Conservation (phyloP, 1,140 invertebrate species). For the Thaumetopoea pityocampa region DNA sequence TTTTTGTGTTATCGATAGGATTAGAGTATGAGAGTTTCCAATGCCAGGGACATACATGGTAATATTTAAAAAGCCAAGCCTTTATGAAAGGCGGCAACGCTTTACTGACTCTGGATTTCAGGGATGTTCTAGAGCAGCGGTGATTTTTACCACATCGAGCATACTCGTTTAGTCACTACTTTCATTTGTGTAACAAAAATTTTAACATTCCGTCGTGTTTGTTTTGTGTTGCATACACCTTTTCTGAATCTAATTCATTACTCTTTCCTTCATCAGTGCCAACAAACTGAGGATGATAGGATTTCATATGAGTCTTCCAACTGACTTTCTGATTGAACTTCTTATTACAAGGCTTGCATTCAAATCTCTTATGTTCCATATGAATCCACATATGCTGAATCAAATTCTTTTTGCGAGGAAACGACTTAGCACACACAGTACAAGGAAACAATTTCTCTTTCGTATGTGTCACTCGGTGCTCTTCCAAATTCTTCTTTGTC, state of each 20-base stretch:
- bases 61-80: no score
- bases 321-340: slow-evolving; percentile 71
- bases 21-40: no score
- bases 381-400: slow-evolving; percentile 74
- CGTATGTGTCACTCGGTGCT: slow-evolving; percentile 52
- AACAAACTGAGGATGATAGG: slow-evolving; percentile 49
- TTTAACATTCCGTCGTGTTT: no score
- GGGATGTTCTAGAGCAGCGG: no score
- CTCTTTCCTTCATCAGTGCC: slow-evolving; percentile 28
- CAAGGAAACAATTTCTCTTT: slow-evolving; percentile 55
- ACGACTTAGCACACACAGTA: slow-evolving; percentile 68
- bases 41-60: no score
- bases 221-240: no score
- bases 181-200: no score
- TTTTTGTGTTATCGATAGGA: no score
- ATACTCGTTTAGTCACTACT: no score
- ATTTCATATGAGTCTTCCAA: slow-evolving; percentile 61
- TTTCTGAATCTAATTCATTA: slow-evolving; percentile 21
- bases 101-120: no score
- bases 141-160: no score
- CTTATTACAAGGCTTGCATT: slow-evolving; percentile 73
- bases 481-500: slow-evolving; percentile 37
- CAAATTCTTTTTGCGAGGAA: slow-evolving; percentile 72
- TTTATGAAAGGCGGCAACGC: no score
- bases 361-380: slow-evolving; percentile 55